Percentiles rank a stretch among this genome's conserved stretches.
phyloP scores from a whole-genome alignment of 2,113 vertebrate species.

The Madoqua kirkii region DNA sequence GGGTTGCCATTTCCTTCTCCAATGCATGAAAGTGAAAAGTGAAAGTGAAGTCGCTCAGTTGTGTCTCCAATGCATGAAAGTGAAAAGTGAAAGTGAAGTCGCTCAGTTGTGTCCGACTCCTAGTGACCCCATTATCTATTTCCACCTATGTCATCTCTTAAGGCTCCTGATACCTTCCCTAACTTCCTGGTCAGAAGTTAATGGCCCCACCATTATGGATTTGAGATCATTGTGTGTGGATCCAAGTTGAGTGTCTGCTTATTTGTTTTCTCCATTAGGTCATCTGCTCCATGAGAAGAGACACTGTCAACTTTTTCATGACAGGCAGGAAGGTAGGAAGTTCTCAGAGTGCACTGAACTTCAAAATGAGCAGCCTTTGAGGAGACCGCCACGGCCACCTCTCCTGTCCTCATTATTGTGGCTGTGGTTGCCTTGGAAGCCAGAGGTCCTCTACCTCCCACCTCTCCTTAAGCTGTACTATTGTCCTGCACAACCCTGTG shows the following conservation, averaged over 20 bases:
- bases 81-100: no score
- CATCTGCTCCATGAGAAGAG: background rate
- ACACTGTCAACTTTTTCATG: background rate
- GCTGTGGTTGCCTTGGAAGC: background rate
- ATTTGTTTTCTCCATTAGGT: slow-evolving; percentile 11
- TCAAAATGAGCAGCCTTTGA: background rate
- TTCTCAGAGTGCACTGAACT: background rate
- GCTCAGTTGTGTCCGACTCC: no score
- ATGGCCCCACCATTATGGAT: background rate
- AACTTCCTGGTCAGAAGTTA: background rate
- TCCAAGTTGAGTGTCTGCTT: background rate
- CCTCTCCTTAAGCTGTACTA: background rate
- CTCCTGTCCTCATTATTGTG: background rate
- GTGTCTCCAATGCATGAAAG: no score
- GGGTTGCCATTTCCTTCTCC: no score
- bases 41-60: no score
- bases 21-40: no score
- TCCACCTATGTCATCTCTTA: background rate
- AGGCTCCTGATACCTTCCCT: background rate
- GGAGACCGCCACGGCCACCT: background rate
- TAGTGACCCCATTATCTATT: background rate
- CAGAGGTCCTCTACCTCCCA: background rate
- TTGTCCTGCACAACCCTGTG: background rate
- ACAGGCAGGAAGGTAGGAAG: background rate
- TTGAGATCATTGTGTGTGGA: slow-evolving; percentile 12